These are phyloP conservation scores for Melanchra persicariae DNA, from an alignment of 2,888 invertebrate species.

Conservation along the genomic window DNA sequence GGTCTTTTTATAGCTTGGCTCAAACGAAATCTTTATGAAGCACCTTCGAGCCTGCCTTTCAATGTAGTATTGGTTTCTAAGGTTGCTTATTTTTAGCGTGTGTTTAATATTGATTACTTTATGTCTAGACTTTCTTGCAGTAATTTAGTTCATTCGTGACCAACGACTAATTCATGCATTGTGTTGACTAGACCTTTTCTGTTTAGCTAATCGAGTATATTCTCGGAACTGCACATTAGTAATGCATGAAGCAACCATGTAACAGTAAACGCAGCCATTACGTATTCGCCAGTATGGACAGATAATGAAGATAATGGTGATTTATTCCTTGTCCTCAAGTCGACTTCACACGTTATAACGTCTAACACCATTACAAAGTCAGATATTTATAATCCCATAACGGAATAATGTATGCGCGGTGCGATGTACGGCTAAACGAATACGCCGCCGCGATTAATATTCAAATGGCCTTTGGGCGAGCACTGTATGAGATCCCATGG, in stretches of 20 bases:
- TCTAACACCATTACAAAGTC: constrained; percentile 67
- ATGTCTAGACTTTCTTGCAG: constrained; percentile 60
- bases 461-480: constrained; percentile 84
- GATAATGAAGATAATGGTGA: constrained; percentile 69
- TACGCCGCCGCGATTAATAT: constrained; percentile 84
- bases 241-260: constrained; percentile 60
- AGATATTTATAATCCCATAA: constrained; percentile 80
- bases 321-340: constrained; percentile 66
- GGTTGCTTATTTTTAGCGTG: constrained; percentile 42
- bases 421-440: constrained; percentile 79
- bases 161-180: constrained; percentile 57
- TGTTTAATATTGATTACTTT: constrained; percentile 60
- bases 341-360: constrained; percentile 70
- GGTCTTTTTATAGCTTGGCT: constrained; percentile 14
- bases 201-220: constrained; percentile 54
- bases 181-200: constrained; percentile 60
- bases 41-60: not conserved
- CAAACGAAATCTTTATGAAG: not conserved
- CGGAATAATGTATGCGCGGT: constrained; percentile 80
- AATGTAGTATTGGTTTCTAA: constrained; percentile 9
- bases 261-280: constrained; percentile 61
- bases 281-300: constrained; percentile 61
- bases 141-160: constrained; percentile 63
- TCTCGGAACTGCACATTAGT: constrained; percentile 53
- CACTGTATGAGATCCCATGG: constrained; percentile 79